These are phyloP conservation scores for Caenorhabditis macrosperma DNA, from an alignment of 2,888 invertebrate genomes.

Conservation along the genomic window DNA sequence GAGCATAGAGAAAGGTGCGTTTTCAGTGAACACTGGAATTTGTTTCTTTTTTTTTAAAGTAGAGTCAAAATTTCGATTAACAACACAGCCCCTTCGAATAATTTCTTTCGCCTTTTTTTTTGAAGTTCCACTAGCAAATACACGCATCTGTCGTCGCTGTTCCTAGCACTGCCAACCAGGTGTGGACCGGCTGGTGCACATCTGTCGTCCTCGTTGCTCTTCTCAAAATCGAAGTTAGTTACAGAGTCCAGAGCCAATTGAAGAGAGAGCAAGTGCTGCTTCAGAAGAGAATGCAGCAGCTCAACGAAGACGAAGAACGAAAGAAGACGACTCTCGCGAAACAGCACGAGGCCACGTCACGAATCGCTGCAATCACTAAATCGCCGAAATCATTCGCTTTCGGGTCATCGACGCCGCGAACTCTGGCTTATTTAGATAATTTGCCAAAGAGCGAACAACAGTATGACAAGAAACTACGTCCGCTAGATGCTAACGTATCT, in stretches of 20 bases:
- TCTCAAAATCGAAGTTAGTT: slow-evolving; percentile 15
- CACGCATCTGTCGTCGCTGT: too few relatives aligned
- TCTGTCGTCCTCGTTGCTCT: background rate
- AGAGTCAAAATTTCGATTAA: too few relatives aligned
- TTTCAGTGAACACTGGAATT: too few relatives aligned
- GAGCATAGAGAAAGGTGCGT: slow-evolving; percentile 58
- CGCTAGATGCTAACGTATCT: slow-evolving; percentile 17
- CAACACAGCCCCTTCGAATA: too few relatives aligned
- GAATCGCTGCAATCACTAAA: slow-evolving; percentile 65
- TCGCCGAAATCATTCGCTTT: slow-evolving; percentile 75
- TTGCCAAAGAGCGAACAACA: slow-evolving; percentile 62
- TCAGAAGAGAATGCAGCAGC: slow-evolving; percentile 58
- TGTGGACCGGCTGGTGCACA: background rate
- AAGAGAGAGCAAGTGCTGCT: slow-evolving; percentile 69
- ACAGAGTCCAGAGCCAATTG: slow-evolving; percentile 58
- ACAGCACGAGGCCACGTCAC: slow-evolving; percentile 74
- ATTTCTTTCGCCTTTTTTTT: too few relatives aligned
- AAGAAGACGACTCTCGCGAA: slow-evolving; percentile 62
- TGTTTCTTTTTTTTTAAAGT: too few relatives aligned
- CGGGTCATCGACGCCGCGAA: slow-evolving; percentile 78
- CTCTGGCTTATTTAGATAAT: slow-evolving; percentile 73
- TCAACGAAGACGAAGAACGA: slow-evolving; percentile 62
- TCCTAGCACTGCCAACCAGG: background rate
- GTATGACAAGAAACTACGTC: slow-evolving; percentile 65
- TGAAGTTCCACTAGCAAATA: too few relatives aligned